Conservation (phyloP, 2,888 invertebrate species). For the Amblyjoppa proteus region DNA sequence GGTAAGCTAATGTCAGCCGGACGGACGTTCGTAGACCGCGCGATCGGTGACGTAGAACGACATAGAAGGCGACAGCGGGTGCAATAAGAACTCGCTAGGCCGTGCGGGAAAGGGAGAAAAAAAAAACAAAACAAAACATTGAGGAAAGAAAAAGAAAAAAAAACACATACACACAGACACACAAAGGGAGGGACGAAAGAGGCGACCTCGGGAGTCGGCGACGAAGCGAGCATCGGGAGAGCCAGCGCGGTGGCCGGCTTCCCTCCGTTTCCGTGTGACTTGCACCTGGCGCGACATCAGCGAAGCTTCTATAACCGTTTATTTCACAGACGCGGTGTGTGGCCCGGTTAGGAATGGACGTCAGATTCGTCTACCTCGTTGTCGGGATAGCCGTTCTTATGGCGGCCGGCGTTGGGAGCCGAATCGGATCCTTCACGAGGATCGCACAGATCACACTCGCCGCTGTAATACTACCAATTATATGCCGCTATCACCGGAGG, state of each 20-base stretch:
- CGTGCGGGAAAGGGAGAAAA: neutral
- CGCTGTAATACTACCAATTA: slow-evolving; percentile 77
- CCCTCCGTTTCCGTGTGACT: slow-evolving; percentile 37
- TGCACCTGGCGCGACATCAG: slow-evolving; percentile 58
- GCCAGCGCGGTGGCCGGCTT: slow-evolving; percentile 28
- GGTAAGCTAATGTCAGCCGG: neutral
- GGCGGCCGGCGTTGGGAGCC: slow-evolving; percentile 78
- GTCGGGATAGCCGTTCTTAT: slow-evolving; percentile 79
- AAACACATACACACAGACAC: neutral
- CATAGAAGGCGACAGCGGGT: neutral
- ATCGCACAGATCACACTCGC: slow-evolving; percentile 78
- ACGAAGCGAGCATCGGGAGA: slow-evolving; percentile 13
- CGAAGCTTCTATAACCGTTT: slow-evolving; percentile 16
- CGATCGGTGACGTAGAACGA: slow-evolving; percentile 21
- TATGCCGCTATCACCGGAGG: slow-evolving; percentile 80
- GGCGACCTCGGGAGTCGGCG: slow-evolving; percentile 18
- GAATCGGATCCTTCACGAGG: slow-evolving; percentile 77
- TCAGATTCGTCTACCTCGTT: slow-evolving; percentile 79
- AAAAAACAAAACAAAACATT: neutral
- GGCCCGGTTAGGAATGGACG: slow-evolving; percentile 78
- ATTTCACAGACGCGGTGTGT: slow-evolving; percentile 72
- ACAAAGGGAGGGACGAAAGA: slow-evolving; percentile 18
- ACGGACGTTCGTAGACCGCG: slow-evolving; percentile 24
- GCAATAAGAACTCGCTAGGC: neutral
- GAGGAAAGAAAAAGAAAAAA: neutral